These are phyloP conservation scores for Deroplatys truncata DNA, from an alignment of 2,888 invertebrate genomes.

Conservation along the genomic window DNA sequence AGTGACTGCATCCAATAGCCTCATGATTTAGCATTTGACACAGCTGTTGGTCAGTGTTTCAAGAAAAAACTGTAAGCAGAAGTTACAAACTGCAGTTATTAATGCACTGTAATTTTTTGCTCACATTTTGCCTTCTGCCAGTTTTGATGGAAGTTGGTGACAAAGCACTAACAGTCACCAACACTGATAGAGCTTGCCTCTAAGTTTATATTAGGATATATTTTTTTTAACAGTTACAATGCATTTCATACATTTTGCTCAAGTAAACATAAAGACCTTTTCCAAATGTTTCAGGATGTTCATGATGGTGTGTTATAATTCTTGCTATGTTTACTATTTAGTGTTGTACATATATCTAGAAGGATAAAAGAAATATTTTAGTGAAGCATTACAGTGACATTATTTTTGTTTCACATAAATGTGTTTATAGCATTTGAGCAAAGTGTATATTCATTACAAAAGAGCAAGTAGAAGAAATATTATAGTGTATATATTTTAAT, in stretches of 20 bases:
- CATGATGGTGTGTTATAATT: too few relatives aligned
- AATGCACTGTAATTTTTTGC: too few relatives aligned
- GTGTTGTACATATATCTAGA: not conserved
- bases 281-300: not conserved
- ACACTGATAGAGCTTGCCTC: too few relatives aligned
- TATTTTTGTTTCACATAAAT: not conserved
- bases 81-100: too few relatives aligned
- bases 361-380: not conserved
- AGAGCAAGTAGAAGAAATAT: not conserved
- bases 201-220: not conserved
- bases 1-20: too few relatives aligned
- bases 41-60: too few relatives aligned
- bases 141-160: not conserved
- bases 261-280: not conserved
- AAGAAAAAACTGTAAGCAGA: too few relatives aligned
- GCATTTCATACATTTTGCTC: not conserved
- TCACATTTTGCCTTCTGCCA: not conserved
- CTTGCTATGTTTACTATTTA: not conserved
- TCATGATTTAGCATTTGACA: too few relatives aligned
- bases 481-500: not conserved
- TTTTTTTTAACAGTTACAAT: not conserved
- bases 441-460: not conserved
- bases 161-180: not conserved
- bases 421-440: not conserved
- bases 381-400: not conserved